These are phyloP conservation scores for Saguinus oedipus DNA, from an alignment of 2,797 vertebrate genomes.

Conservation along the genomic window DNA sequence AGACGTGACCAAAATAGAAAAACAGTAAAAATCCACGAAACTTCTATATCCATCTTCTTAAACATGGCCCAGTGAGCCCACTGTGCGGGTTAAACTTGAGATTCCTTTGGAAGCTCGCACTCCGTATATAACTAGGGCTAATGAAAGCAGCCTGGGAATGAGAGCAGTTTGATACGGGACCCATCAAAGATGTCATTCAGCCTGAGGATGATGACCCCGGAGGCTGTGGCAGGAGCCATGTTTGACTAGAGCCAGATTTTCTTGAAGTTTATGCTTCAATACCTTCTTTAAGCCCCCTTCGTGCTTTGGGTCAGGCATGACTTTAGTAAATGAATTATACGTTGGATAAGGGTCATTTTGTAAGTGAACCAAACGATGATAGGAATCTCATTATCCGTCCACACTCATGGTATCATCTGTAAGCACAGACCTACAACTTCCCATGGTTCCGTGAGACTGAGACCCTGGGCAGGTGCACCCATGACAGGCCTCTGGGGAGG, in stretches of 20 bases:
- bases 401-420: no score
- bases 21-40: not conserved
- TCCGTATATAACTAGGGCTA: not conserved
- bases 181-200: not conserved
- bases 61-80: not conserved
- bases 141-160: not conserved
- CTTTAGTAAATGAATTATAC: not conserved
- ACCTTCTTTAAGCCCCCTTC: not conserved
- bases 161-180: not conserved
- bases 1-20: not conserved
- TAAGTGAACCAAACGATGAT: not conserved
- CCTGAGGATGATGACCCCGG: not conserved
- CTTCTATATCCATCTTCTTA: not conserved
- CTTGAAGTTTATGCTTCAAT: accelerated
- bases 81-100: not conserved
- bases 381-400: not conserved
- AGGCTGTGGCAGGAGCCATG: not conserved
- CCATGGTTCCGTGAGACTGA: not conserved
- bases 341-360: not conserved
- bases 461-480: not conserved
- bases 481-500: not conserved
- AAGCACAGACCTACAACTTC: not conserved
- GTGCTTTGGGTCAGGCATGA: not conserved
- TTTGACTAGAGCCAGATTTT: not conserved
- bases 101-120: not conserved